Conservation (phyloP, 2,888 invertebrate species). For the Thyatira batis region DNA sequence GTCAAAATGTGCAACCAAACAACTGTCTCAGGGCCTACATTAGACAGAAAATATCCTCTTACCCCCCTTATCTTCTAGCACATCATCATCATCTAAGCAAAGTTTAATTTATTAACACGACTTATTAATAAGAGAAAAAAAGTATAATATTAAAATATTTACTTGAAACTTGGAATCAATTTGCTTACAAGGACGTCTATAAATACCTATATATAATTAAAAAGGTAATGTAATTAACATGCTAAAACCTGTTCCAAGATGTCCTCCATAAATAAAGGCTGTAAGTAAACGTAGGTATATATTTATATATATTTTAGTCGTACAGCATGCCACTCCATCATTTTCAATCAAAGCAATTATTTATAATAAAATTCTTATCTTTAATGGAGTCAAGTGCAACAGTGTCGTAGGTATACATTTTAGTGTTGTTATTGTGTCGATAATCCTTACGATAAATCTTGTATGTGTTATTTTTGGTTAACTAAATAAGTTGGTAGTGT, state of each 20-base stretch:
- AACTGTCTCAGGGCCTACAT: too few relatives aligned
- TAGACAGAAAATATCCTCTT: too few relatives aligned
- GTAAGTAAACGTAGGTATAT: not conserved
- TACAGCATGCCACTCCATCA: constrained; percentile 11
- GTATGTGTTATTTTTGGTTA: too few relatives aligned
- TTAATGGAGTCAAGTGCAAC: not conserved
- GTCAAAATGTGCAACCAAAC: too few relatives aligned
- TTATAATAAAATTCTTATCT: constrained; percentile 10
- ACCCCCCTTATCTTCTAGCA: too few relatives aligned
- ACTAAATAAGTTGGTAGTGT: too few relatives aligned
- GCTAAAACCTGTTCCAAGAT: not conserved
- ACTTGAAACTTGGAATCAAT: too few relatives aligned
- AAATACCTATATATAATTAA: not conserved
- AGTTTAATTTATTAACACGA: too few relatives aligned
- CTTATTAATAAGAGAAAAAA: too few relatives aligned
- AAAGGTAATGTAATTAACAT: not conserved
- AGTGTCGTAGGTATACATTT: not conserved
- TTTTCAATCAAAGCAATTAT: constrained; percentile 17
- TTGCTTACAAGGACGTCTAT: not conserved
- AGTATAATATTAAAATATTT: too few relatives aligned
- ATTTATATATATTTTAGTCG: too few relatives aligned
- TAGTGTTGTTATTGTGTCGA: not conserved
- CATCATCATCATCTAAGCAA: too few relatives aligned
- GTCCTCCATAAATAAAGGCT: not conserved
- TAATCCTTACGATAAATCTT: not conserved